phyloP scores from a whole-genome alignment of 2,113 vertebrate species.

The Redunca redunca region DNA sequence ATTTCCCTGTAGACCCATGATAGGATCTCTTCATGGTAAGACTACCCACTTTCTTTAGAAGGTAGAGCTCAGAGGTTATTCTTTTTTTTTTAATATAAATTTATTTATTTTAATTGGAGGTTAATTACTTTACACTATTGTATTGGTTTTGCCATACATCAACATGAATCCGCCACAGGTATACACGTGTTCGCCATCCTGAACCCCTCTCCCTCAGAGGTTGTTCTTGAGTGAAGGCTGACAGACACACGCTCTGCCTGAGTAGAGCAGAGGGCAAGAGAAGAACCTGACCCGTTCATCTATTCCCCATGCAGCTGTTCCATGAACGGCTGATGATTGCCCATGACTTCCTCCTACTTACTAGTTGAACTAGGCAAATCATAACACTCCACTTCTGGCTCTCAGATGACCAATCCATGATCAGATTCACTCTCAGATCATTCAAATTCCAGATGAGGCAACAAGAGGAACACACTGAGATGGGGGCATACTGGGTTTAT shows the following conservation, averaged over 20 bases:
- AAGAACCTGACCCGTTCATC: not conserved
- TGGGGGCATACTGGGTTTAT: fast-evolving
- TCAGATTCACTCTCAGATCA: not conserved
- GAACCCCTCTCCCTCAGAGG: not conserved
- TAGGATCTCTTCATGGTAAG: no score
- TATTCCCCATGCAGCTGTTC: not conserved
- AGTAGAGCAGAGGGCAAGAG: not conserved
- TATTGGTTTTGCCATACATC: no score
- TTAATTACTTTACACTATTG: no score
- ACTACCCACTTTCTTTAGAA: not conserved
- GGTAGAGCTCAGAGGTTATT: not conserved
- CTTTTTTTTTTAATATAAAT: no score
- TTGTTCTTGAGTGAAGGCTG: not conserved
- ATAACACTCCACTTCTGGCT: not conserved
- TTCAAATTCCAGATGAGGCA: not conserved
- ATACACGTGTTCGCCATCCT: no score
- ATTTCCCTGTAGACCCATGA: not conserved
- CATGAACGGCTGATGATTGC: not conserved
- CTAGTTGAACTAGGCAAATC: not conserved
- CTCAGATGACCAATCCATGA: not conserved
- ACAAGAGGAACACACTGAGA: not conserved
- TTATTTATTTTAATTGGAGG: no score
- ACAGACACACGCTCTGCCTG: not conserved
- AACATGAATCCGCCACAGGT: no score
- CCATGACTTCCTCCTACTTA: not conserved